Evolutionary conservation across 2,797 vertebrate species (phyloP).

Genomic region (Amblyraja radiata): DNA sequence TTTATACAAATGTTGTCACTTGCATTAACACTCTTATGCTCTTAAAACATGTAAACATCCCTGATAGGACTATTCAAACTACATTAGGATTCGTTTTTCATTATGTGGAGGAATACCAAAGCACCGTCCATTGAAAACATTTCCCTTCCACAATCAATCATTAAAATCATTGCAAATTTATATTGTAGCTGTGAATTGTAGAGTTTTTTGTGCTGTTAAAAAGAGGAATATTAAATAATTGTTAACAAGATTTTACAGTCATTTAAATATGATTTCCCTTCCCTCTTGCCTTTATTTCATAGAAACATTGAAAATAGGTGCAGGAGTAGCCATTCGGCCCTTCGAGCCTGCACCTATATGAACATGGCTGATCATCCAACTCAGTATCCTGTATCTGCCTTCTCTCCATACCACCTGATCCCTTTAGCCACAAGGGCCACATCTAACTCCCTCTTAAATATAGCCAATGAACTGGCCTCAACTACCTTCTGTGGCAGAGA

Average conservation of each 20-base stretch:
- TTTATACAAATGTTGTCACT: conserved; percentile 29
- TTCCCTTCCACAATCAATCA: neutral
- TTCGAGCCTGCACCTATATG: too few relatives aligned
- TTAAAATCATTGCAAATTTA: neutral
- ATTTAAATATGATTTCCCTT: neutral
- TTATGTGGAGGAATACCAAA: neutral
- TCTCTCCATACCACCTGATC: too few relatives aligned
- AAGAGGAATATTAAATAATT: neutral
- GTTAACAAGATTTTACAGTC: neutral
- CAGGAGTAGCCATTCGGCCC: too few relatives aligned
- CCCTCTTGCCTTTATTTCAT: neutral
- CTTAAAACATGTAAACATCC: neutral
- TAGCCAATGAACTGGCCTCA: too few relatives aligned
- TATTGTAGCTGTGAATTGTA: neutral
- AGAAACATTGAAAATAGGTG: too few relatives aligned
- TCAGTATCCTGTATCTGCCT: too few relatives aligned
- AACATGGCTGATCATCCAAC: too few relatives aligned
- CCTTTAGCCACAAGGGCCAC: too few relatives aligned
- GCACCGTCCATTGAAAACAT: neutral
- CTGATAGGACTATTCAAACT: neutral
- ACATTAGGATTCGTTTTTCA: neutral
- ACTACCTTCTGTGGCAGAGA: too few relatives aligned
- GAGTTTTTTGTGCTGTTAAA: neutral
- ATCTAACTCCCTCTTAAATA: too few relatives aligned
- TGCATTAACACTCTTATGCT: neutral